Evolutionary conservation across 2,888 invertebrate genomes (phyloP).

Genomic region (Colostygia pectinataria): DNA sequence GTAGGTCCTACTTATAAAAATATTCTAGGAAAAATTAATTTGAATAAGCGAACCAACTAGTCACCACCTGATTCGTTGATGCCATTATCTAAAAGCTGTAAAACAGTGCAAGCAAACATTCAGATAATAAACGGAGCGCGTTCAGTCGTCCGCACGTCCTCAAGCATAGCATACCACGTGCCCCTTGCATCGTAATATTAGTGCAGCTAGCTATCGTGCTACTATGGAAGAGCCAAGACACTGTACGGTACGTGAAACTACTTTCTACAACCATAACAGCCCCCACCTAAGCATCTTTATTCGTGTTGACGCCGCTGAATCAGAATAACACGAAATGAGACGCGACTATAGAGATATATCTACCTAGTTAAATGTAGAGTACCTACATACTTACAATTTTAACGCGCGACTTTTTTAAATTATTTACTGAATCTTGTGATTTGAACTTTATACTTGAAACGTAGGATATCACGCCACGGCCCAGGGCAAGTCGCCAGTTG

Average conservation of each 20-base stretch:
- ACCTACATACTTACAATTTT: constrained; percentile 9
- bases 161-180: constrained; percentile 49
- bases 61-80: constrained; percentile 53
- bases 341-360: background rate
- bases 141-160: constrained; percentile 49
- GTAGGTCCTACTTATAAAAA: constrained; percentile 28
- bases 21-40: constrained; percentile 33
- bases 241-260: constrained; percentile 52
- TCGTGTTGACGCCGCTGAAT: constrained; percentile 15
- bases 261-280: constrained; percentile 32
- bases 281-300: constrained; percentile 9
- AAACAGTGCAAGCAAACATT: constrained; percentile 37
- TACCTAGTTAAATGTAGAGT: background rate
- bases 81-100: constrained; percentile 62
- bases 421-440: constrained; percentile 49
- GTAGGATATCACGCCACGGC: constrained; percentile 54
- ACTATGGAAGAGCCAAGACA: constrained; percentile 47
- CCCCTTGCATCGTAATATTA: constrained; percentile 33
- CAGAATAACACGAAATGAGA: constrained; percentile 7
- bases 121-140: constrained; percentile 42
- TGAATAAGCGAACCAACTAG: constrained; percentile 45
- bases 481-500: constrained; percentile 79
- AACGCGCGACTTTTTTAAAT: constrained; percentile 42
- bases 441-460: constrained; percentile 74
- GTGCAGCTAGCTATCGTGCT: constrained; percentile 30